Percentiles rank a stretch among this genome's conserved stretches.
Conservation (phyloP, 1,140 invertebrate genomes). For the Diorhabda sublineata region DNA sequence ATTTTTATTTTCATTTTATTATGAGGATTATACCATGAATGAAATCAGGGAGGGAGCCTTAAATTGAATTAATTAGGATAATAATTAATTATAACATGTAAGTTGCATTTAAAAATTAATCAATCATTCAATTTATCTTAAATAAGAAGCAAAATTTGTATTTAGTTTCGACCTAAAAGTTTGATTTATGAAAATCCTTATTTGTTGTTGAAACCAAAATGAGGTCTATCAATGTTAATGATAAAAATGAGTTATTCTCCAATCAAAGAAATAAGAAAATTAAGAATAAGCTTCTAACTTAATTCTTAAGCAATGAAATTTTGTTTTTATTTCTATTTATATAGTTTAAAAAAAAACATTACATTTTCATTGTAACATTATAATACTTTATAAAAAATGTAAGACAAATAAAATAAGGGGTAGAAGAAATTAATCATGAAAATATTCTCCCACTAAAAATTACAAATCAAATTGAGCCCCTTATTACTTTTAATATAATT, state of each 20-base stretch:
- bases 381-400: slow-evolving; percentile 46
- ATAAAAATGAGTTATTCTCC: no score
- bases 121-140: no score
- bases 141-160: no score
- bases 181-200: no score
- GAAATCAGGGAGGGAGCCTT: slow-evolving; percentile 60
- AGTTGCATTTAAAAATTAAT: slow-evolving; percentile 54
- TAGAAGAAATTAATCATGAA: slow-evolving; percentile 49
- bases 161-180: no score
- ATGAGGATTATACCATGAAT: slow-evolving; percentile 57
- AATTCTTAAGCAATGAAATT: no score
- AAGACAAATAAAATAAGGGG: slow-evolving; percentile 52
- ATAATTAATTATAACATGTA: slow-evolving; percentile 61
- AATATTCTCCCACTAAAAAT: slow-evolving; percentile 48
- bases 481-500: slow-evolving; percentile 50
- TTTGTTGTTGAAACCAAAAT: no score
- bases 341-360: slow-evolving; percentile 49
- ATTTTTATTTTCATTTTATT: slow-evolving; percentile 56
- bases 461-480: slow-evolving; percentile 51
- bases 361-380: slow-evolving; percentile 59
- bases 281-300: no score
- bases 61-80: slow-evolving; percentile 55
- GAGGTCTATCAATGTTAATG: no score
- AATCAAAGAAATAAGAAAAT: no score
- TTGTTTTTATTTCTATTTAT: no score